phyloP scores from a whole-genome alignment of 2,888 invertebrate species.

The Bugula neritina region DNA sequence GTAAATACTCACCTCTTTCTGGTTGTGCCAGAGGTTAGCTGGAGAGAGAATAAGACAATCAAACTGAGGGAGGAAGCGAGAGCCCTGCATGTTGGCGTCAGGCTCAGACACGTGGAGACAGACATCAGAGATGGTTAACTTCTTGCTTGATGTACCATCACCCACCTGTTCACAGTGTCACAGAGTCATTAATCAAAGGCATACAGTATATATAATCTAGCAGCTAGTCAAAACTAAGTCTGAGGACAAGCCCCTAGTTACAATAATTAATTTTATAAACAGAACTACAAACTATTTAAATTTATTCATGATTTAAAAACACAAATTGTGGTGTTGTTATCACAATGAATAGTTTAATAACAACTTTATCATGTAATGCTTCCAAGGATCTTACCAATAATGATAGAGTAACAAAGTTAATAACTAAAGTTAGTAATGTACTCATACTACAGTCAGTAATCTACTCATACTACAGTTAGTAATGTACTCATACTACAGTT shows the following conservation, averaged over 20 bases:
- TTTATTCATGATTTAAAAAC: no score
- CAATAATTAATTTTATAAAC: background rate
- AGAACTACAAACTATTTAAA: no score
- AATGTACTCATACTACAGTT: no score
- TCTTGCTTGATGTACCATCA: slow-evolving; percentile 29
- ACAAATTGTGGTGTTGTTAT: no score
- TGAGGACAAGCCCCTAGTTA: background rate
- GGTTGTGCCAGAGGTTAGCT: slow-evolving; percentile 76
- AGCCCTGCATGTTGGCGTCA: slow-evolving; percentile 56
- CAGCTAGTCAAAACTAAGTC: background rate
- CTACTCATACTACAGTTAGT: no score
- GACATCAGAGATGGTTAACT: slow-evolving; percentile 68
- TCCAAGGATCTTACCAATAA: no score
- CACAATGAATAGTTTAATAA: no score
- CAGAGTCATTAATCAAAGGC: no score
- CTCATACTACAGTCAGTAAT: no score
- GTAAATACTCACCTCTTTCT: slow-evolving; percentile 38
- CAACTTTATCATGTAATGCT: no score
- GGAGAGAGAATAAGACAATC: slow-evolving; percentile 86
- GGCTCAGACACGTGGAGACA: slow-evolving; percentile 72
- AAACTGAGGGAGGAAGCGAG: slow-evolving; percentile 70
- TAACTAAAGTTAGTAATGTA: no score
- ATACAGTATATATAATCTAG: background rate
- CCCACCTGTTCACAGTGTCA: slow-evolving; percentile 1
- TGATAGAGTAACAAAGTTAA: no score